Evolutionary conservation across 37 sponge, comb jelly and placozoan species (phyloP), one percentile per base, ranked within the genome.

Genomic region (Aplysina aerophoba): DNA sequence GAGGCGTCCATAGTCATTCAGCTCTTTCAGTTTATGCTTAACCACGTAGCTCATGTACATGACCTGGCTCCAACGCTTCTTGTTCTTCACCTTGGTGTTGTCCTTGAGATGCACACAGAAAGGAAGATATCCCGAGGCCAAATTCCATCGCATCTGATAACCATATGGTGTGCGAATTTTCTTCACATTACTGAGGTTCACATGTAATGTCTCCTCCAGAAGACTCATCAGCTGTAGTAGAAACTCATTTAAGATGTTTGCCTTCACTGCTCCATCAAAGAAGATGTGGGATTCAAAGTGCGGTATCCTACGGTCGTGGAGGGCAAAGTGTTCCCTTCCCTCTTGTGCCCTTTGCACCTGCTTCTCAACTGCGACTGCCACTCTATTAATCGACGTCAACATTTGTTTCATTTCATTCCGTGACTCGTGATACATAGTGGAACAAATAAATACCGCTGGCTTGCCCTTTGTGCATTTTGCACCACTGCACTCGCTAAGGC

Each of bases 21-120:
- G 25, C 20, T 81, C 41, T n/a, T 64, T 30, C 17, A 93, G 87
- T n/a, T 92, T 71, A 64, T 89, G 67, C 55, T 93, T 86, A 53
- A 93, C 41, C 35, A 93, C 79, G 81, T 93, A 96, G 69, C 87
- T 92, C 97, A 96, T 96, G 85, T 96, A 96, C 97, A 96, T 96
- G 36, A 96, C 97, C 67, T 96, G 97, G 55, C 92, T 91, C 94
- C 94, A 96, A 41, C 94, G 40, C 81, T 93, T 96, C 90, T 96
- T 96, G 78, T 89, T 89, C 73, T 87, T 93, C 25, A 93, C 90
- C 78, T 90, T 86, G 28, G 54, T 67, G 60, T 87, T 86, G 69
- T 95, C 93, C 81, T 95, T 95, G 77, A 93, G 86, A 37, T 96
- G 96, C 21, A 96, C 59, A 15, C 28, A 66, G 71, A 96, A 93